A percentile compares a stretch with the other conserved stretches of the same genome.
These are phyloP conservation scores for Sebastes steindachneri DNA, from an alignment of 2,797 vertebrate genomes.

Conservation along the genomic window DNA sequence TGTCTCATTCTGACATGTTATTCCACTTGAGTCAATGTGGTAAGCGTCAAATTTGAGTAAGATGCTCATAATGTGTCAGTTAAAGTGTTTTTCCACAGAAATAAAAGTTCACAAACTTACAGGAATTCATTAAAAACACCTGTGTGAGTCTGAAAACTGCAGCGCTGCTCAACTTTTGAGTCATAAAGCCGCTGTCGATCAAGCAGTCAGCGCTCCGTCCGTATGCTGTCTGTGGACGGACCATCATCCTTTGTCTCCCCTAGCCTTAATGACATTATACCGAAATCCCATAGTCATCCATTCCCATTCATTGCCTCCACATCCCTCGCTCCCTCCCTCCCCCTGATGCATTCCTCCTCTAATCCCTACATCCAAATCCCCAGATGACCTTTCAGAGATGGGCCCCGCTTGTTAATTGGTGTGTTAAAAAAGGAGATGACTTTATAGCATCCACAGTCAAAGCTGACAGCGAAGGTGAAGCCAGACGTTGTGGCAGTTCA, in stretches of 20 bases:
- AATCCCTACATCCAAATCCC: slow-evolving; percentile 77
- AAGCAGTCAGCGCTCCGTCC: slow-evolving; percentile 31
- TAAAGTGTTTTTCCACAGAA: neutral
- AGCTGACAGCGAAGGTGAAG: slow-evolving; percentile 26
- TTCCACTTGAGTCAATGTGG: neutral
- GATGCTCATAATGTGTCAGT: neutral
- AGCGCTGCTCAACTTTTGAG: slow-evolving; percentile 35
- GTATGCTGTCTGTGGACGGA: slow-evolving; percentile 52
- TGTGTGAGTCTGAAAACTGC: slow-evolving; percentile 42
- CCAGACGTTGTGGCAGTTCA: neutral
- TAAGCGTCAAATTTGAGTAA: neutral
- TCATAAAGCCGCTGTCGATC: slow-evolving; percentile 59
- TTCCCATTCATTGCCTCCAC: slow-evolving; percentile 71
- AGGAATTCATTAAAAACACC: slow-evolving; percentile 43
- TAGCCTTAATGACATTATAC: slow-evolving; percentile 76
- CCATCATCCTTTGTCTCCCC: slow-evolving; percentile 70
- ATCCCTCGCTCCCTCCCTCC: slow-evolving; percentile 64
- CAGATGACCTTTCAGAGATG: slow-evolving; percentile 74
- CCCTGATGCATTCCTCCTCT: slow-evolving; percentile 76
- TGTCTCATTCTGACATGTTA: neutral
- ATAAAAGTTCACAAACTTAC: neutral
- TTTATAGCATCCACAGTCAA: slow-evolving; percentile 35
- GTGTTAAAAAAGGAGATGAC: slow-evolving; percentile 55
- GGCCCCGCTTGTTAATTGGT: slow-evolving; percentile 66
- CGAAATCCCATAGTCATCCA: slow-evolving; percentile 74